Evolutionary conservation across 2,888 invertebrate genomes (phyloP).

Genomic region (Acronicta psi): DNA sequence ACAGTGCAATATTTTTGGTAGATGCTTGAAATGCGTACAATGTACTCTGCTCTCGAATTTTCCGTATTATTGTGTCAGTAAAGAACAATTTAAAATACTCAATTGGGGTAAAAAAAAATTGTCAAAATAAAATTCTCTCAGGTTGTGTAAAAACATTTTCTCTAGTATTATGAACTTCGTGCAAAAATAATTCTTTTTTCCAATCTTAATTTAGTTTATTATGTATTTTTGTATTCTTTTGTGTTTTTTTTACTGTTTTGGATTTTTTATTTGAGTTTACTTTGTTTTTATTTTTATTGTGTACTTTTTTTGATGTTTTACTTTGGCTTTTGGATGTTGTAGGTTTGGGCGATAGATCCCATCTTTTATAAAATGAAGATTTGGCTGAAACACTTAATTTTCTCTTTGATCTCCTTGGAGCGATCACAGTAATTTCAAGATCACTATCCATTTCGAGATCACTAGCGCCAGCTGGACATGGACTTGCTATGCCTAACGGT

Average conservation of each 20-base stretch:
- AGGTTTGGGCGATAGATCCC: conserved; percentile 4
- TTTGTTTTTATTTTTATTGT: conserved; percentile 2
- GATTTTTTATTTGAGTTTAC: conserved; percentile 3
- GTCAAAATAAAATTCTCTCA: conserved; percentile 2
- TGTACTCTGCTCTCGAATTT: conserved; percentile 17
- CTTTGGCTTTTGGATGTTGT: conserved; percentile 3
- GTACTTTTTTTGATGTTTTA: conserved; percentile 5
- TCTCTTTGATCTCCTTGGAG: too few species aligned
- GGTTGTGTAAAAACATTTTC: conserved; percentile 17
- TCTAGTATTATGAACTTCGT: conserved; percentile 14
- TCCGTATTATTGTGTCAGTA: conserved; percentile 6
- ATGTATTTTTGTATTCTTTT: not conserved
- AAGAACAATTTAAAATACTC: conserved; percentile 7
- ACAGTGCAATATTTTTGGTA: conserved; percentile 13
- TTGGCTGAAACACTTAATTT: not conserved
- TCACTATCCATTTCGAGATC: too few species aligned
- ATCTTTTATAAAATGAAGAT: conserved; percentile 5
- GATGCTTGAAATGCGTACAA: conserved; percentile 14
- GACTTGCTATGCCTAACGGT: too few species aligned
- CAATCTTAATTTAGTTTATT: not conserved
- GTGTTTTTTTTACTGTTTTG: not conserved
- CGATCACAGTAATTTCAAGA: too few species aligned
- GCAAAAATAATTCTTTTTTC: conserved; percentile 2
- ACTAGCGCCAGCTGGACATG: too few species aligned
- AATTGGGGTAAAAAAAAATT: too few species aligned